A percentile compares a stretch with the other conserved stretches of the same genome.
phyloP scores from a whole-genome alignment of 2,888 invertebrate species.

The Ligdia adustata region DNA sequence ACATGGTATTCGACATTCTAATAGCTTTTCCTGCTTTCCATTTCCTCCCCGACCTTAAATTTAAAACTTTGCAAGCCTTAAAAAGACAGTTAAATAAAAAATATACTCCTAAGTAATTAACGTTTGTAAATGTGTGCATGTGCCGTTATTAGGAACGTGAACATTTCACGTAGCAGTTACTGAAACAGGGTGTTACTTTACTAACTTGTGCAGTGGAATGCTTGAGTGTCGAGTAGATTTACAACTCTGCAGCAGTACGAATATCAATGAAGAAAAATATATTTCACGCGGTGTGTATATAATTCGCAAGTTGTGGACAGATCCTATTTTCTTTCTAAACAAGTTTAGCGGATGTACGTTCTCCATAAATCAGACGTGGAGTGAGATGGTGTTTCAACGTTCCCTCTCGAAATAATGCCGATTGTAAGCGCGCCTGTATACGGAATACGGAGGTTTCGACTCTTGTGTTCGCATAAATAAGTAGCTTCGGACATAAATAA shows the following conservation, averaged over 20 bases:
- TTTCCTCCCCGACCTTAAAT: constrained; percentile 6
- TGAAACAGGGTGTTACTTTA: constrained; percentile 8
- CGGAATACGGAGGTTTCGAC: constrained; percentile 25
- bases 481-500: constrained; percentile 42
- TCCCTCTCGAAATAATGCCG: constrained; percentile 20
- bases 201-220: constrained; percentile 8
- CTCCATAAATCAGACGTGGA: constrained; percentile 24
- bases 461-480: constrained; percentile 43
- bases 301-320: constrained; percentile 12
- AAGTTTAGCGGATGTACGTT: constrained; percentile 21
- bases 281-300: background rate
- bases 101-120: constrained; percentile 2
- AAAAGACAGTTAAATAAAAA: constrained; percentile 1
- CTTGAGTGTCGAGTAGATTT: constrained; percentile 10
- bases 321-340: constrained; percentile 23
- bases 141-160: constrained; percentile 8
- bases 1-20: constrained; percentile 13
- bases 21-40: constrained; percentile 9
- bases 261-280: constrained; percentile 2
- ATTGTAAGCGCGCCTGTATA: constrained; percentile 19
- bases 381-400: constrained; percentile 22
- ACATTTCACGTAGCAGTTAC: constrained; percentile 8
- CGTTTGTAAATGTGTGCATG: constrained; percentile 7
- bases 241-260: constrained; percentile 15
- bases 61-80: constrained; percentile 14